Percentiles rank a stretch among this genome's conserved stretches.
Evolutionary conservation across 2,113 vertebrate genomes (phyloP).

Genomic region (Antigone vipio): DNA sequence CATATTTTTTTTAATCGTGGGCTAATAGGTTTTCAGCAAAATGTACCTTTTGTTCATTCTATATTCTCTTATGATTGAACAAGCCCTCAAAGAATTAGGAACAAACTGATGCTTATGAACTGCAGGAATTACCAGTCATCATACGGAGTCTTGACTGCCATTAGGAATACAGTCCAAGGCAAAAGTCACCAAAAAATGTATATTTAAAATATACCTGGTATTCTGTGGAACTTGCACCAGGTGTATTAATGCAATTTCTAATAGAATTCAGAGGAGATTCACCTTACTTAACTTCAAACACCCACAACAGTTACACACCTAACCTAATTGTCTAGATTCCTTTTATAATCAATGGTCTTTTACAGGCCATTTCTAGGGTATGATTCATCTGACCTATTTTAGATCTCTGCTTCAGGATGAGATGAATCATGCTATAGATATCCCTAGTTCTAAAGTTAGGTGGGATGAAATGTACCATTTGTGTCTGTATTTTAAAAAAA

Average conservation of each 20-base stretch:
- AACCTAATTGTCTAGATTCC: slow-evolving; percentile 6
- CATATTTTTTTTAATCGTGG: background rate
- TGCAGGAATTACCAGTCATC: background rate
- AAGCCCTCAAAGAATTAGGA: background rate
- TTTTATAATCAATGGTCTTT: slow-evolving; percentile 1
- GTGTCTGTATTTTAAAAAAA: background rate
- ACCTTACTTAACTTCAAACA: slow-evolving; percentile 26
- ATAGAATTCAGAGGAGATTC: background rate
- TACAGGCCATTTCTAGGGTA: slow-evolving; percentile 28
- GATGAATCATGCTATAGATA: slow-evolving; percentile 55
- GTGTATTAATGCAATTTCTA: background rate
- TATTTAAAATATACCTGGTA: background rate
- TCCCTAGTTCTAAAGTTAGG: slow-evolving; percentile 46
- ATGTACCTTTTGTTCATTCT: background rate
- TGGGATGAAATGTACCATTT: slow-evolving; percentile 47
- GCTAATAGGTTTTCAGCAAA: slow-evolving; percentile 4
- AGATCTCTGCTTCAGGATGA: slow-evolving; percentile 7
- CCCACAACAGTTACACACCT: background rate
- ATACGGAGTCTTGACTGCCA: background rate
- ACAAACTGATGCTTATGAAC: background rate
- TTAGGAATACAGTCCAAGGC: background rate
- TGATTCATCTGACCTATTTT: slow-evolving; percentile 60
- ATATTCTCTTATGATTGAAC: background rate
- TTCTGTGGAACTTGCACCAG: background rate
- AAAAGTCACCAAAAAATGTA: background rate